Evolutionary conservation across 2,797 vertebrate species (phyloP), one percentile per base, ranked within the genome.

Genomic region (Scarus forsteni): DNA sequence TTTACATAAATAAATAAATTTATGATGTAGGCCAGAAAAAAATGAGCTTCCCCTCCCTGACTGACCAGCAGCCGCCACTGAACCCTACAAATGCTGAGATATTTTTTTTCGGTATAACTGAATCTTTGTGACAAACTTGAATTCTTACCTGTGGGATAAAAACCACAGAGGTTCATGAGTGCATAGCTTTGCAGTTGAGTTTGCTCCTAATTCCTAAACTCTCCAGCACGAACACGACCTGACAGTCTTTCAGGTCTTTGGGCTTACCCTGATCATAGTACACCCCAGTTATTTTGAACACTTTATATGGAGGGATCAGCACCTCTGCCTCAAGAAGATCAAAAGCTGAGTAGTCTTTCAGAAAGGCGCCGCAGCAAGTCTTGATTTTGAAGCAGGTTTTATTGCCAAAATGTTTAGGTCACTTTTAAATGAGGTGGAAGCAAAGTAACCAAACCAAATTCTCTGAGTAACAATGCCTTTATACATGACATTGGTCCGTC

Each of bases 301-400:
- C 10, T 51, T 84, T 75, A 49, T 79, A 79, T 0, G 79, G 79
- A 0, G 75, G 79, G 44, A 84, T 73, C 6, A 79, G 62, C 27
- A 84, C 79, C 36, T 84, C 82, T 8, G 56, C 0, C 51, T 84
- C 75, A 0, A 0, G 0, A 1, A 7, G 0, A 0, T 0, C 0
- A 3, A 45, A 0, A 0, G 0, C 0, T 8, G 78, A 3, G 27
- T 79, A 79, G 0, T 50, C 0, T 13, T 45, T 50, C 5, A 81
- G 49, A 16, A 1, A 12, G 15, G 73, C 79, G 5, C 83, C 79
- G 0, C 0, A 52, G 57, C 83, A 81, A 1, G 79, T 81, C 3
- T 1, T 10, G 5, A 81, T 79, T 6, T 71, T 5, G 62, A 81
- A 85, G 59, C 83, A 85, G 15, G 69, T 66, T 40, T 67, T 11